Evolutionary conservation across 2,113 vertebrate genomes (phyloP).

Genomic region (Lamprotornis superbus): DNA sequence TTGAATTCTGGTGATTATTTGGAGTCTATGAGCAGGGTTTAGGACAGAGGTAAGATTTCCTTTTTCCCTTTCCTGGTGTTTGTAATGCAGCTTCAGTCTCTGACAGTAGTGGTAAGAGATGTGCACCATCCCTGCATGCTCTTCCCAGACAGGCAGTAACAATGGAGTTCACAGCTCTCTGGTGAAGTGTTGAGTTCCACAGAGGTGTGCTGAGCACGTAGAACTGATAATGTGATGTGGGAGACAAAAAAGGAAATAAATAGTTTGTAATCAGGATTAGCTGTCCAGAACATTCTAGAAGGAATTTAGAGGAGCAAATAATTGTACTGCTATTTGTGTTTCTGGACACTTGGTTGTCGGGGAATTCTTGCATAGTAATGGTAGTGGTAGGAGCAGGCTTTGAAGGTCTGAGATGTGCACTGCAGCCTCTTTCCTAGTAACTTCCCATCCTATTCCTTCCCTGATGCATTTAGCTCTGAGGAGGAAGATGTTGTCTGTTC

Average conservation of each 20-base stretch:
- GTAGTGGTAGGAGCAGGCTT: background rate
- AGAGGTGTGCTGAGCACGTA: background rate
- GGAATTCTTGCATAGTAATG: background rate
- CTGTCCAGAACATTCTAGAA: background rate
- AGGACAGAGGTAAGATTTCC: background rate
- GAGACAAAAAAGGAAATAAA: background rate
- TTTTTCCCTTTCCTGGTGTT: background rate
- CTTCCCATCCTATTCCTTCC: background rate
- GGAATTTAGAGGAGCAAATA: background rate
- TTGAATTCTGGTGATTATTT: background rate
- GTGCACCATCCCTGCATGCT: rapidly evolving
- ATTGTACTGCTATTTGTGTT: background rate
- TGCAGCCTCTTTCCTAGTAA: background rate
- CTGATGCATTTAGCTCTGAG: background rate
- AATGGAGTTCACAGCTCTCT: background rate
- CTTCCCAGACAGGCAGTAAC: background rate
- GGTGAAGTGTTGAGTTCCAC: background rate
- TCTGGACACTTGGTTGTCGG: background rate
- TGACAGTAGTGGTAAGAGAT: background rate
- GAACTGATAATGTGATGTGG: background rate
- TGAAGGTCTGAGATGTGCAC: background rate
- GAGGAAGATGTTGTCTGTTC: background rate
- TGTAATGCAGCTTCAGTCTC: background rate
- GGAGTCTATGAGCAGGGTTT: background rate
- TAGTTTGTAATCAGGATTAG: background rate